Conservation (phyloP, 2,888 invertebrate genomes). For the Corythucha ciliata region DNA sequence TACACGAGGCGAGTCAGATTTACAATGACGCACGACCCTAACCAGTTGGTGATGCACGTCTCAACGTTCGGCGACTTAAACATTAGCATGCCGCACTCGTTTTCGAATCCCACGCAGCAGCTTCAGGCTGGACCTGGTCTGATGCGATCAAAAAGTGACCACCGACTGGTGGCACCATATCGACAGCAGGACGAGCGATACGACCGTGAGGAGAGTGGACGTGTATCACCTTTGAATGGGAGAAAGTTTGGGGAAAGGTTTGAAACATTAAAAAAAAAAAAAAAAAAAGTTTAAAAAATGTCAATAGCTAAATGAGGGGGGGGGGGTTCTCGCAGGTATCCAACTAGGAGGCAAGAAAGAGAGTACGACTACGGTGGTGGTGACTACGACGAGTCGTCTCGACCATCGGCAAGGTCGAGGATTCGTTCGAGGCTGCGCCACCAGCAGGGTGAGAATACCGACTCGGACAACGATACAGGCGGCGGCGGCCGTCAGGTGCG, state of each 20-base stretch:
- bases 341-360: slow-evolving; percentile 32
- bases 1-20: slow-evolving; percentile 77
- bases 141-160: slow-evolving; percentile 88
- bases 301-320: not conserved
- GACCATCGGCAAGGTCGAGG: slow-evolving; percentile 47
- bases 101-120: slow-evolving; percentile 42
- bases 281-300: no score
- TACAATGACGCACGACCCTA: slow-evolving; percentile 83
- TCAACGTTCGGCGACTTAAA: slow-evolving; percentile 78
- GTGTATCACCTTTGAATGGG: slow-evolving; percentile 55
- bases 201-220: slow-evolving; percentile 43
- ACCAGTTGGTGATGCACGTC: slow-evolving; percentile 78
- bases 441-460: slow-evolving; percentile 41
- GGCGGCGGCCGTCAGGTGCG: slow-evolving; percentile 48
- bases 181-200: slow-evolving; percentile 68
- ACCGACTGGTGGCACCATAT: slow-evolving; percentile 78
- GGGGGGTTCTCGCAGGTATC: slow-evolving; percentile 7
- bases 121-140: slow-evolving; percentile 54
- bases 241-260: slow-evolving; percentile 63
- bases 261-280: no score
- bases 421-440: slow-evolving; percentile 48
- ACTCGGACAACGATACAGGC: slow-evolving; percentile 43
- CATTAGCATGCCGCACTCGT: slow-evolving; percentile 56
- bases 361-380: slow-evolving; percentile 42
- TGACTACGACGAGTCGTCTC: slow-evolving; percentile 47